Conservation (phyloP, 1,140 invertebrate species). For the Magallana angulata region DNA sequence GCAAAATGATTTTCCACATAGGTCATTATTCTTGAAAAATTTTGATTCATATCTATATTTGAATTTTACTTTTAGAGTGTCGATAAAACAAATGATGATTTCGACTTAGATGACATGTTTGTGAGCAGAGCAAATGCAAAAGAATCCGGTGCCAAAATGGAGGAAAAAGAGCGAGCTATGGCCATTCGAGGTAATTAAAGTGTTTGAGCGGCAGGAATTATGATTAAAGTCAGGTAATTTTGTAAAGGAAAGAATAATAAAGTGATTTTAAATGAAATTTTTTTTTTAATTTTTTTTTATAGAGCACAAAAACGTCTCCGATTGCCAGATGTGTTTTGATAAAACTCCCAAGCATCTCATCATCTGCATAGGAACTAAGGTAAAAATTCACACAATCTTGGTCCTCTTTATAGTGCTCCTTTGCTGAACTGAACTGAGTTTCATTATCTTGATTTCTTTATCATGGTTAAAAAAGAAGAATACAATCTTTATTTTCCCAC, state of each 20-base stretch:
- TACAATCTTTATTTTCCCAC: no score
- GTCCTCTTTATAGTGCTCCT: no score
- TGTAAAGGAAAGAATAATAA: no score
- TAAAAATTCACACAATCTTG: constrained; percentile 71
- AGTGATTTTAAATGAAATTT: no score
- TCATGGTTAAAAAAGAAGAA: no score
- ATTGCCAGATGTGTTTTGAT: constrained; percentile 91
- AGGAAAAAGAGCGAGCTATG: constrained; percentile 83
- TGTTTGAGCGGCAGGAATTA: neutral
- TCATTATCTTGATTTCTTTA: no score
- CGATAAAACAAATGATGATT: constrained; percentile 85
- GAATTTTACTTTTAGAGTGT: constrained; percentile 76
- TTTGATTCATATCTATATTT: no score
- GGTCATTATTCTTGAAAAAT: no score
- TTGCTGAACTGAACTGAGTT: no score
- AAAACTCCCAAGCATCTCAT: constrained; percentile 93
- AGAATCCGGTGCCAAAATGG: constrained; percentile 83
- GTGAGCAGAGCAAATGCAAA: constrained; percentile 86
- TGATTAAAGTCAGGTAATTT: neutral
- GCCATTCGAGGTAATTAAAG: constrained; percentile 83
- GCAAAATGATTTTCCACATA: no score
- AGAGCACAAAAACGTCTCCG: constrained; percentile 86
- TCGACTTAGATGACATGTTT: constrained; percentile 93
- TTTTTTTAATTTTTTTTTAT: constrained; percentile 63
- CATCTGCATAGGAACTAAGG: constrained; percentile 88